These are phyloP conservation scores for Nymphalis io DNA, from an alignment of 1,140 invertebrate species.

Conservation along the genomic window DNA sequence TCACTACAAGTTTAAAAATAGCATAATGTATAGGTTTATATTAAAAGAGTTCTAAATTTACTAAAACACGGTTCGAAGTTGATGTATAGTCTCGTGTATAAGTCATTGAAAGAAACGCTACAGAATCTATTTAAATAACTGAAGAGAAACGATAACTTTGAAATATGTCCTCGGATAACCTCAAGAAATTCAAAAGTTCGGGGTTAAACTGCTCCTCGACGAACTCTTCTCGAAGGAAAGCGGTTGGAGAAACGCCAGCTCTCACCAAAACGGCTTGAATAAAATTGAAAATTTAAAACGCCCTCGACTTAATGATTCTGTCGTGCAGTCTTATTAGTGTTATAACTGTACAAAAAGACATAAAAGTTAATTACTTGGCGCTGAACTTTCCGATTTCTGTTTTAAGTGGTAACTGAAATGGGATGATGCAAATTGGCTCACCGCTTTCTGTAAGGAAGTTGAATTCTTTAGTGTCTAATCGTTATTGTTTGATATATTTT, in stretches of 20 bases:
- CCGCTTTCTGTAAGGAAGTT: neutral
- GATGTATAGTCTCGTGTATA: neutral
- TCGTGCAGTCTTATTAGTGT: conserved; percentile 29
- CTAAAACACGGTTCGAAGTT: too few species aligned
- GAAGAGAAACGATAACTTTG: conserved; percentile 21
- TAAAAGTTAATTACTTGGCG: conserved; percentile 28
- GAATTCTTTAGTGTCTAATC: neutral
- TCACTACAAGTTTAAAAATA: too few species aligned
- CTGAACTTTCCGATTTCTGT: conserved; percentile 13
- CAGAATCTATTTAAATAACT: conserved; percentile 4
- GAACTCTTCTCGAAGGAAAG: conserved; percentile 8
- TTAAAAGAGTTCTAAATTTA: too few species aligned
- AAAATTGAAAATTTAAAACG: conserved; percentile 28
- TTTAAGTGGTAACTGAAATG: conserved; percentile 19
- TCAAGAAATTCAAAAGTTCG: conserved; percentile 25
- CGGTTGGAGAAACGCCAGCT: conserved; percentile 17
- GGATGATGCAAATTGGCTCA: conserved; percentile 17
- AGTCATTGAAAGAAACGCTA: neutral
- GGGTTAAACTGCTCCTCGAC: conserved; percentile 15
- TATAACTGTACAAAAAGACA: conserved; percentile 25
- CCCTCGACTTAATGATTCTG: conserved; percentile 25
- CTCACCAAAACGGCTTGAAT: conserved; percentile 1
- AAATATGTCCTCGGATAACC: conserved; percentile 25
- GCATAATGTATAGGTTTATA: too few species aligned
- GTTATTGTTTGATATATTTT: neutral